Evolutionary conservation across 2,888 invertebrate genomes (phyloP).

Genomic region (Gisinianus flammeolus): DNA sequence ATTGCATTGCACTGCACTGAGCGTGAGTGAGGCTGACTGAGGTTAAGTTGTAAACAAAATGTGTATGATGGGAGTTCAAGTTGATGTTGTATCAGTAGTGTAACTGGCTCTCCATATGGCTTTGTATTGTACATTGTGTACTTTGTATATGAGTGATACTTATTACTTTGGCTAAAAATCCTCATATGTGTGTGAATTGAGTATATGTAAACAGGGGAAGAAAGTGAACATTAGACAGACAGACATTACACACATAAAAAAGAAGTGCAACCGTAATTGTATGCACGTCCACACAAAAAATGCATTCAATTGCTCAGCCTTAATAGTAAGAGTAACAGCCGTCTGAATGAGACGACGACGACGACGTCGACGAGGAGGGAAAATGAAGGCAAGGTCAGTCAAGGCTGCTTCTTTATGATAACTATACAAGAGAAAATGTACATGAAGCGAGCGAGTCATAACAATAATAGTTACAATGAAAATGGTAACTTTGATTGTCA

Average conservation of each 20-base stretch:
- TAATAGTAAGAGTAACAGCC: too few species aligned
- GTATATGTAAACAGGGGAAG: background rate
- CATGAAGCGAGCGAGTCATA: constrained; percentile 37
- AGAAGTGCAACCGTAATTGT: constrained; percentile 16
- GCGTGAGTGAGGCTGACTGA: background rate
- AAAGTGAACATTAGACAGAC: background rate
- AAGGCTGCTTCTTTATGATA: constrained; percentile 27
- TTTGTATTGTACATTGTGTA: background rate
- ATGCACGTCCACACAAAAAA: background rate
- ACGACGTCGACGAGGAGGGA: too few species aligned
- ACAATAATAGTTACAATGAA: constrained; percentile 48
- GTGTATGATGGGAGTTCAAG: background rate
- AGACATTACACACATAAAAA: background rate
- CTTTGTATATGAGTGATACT: background rate
- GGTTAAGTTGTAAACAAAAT: constrained; percentile 3
- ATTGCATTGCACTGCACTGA: background rate
- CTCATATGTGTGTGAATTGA: constrained; percentile 10
- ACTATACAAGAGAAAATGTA: constrained; percentile 16
- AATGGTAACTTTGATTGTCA: background rate
- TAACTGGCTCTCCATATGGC: background rate
- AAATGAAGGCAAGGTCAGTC: constrained; percentile 40
- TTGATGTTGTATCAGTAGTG: background rate
- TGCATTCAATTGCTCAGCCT: too few species aligned
- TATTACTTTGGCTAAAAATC: background rate
- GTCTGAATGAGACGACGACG: too few species aligned